Conservation (phyloP, 2,797 vertebrate genomes). For the Alectoris magna region DNA sequence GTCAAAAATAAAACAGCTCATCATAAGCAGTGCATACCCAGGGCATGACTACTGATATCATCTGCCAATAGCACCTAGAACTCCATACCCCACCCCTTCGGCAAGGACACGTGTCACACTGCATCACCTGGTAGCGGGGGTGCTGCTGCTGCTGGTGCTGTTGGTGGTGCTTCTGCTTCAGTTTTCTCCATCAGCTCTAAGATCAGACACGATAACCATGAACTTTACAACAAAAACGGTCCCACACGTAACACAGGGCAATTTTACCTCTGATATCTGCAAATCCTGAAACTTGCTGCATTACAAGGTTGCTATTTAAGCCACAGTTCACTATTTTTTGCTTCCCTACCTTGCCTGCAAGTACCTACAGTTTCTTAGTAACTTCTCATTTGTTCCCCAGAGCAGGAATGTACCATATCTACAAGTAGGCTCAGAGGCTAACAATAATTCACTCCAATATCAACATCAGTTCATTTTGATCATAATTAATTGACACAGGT, state of each 20-base stretch:
- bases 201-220: slow-evolving; percentile 24
- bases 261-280: background rate
- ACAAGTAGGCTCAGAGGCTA: background rate
- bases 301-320: background rate
- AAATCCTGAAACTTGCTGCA: background rate
- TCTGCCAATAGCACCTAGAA: background rate
- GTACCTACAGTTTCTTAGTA: background rate
- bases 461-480: background rate
- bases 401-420: background rate
- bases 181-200: slow-evolving; percentile 76
- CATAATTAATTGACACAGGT: background rate
- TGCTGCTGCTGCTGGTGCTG: background rate
- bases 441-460: background rate
- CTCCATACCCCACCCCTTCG: background rate
- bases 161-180: slow-evolving; percentile 54
- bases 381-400: background rate
- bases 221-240: background rate
- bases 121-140: slow-evolving; percentile 66
- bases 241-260: background rate
- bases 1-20: background rate
- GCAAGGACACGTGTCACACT: rapidly evolving
- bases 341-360: background rate
- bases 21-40: rapidly evolving
- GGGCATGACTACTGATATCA: background rate
- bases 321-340: background rate